Percentiles rank a stretch among this genome's conserved stretches.
Conservation (phyloP, 2,113 vertebrate genomes). For the Rhegmatorhina hoffmannsi region DNA sequence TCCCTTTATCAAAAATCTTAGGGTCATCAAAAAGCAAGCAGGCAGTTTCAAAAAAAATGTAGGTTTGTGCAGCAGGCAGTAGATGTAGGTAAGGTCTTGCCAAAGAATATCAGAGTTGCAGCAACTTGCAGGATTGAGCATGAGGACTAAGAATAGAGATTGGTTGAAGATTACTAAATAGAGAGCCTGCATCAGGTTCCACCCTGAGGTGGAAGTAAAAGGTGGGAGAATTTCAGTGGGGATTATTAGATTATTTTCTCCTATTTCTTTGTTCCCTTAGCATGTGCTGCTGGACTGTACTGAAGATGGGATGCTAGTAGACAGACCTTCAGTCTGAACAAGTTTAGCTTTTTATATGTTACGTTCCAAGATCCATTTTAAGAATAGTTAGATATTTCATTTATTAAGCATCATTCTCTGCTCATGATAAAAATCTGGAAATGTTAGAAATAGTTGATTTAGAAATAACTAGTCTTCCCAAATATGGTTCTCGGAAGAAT, state of each 20-base stretch:
- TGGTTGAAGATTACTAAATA: not conserved
- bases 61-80: not conserved
- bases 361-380: not conserved
- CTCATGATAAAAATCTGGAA: not conserved
- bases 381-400: not conserved
- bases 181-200: not conserved
- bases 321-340: not conserved
- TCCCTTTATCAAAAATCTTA: not conserved
- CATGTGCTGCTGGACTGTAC: not conserved
- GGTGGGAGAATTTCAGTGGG: not conserved
- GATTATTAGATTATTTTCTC: not conserved
- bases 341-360: not conserved
- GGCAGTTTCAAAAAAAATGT: not conserved
- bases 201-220: not conserved
- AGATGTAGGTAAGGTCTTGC: not conserved
- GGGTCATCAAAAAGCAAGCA: not conserved
- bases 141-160: not conserved
- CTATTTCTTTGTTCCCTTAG: not conserved
- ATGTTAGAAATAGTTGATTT: not conserved
- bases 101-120: not conserved
- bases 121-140: not conserved
- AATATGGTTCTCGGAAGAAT: not conserved
- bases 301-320: not conserved
- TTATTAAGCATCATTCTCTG: rapidly evolving
- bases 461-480: not conserved